Base-by-base conservation (phyloP, 2,113 vertebrate species). In the Sturnira hondurensis region DNA sequence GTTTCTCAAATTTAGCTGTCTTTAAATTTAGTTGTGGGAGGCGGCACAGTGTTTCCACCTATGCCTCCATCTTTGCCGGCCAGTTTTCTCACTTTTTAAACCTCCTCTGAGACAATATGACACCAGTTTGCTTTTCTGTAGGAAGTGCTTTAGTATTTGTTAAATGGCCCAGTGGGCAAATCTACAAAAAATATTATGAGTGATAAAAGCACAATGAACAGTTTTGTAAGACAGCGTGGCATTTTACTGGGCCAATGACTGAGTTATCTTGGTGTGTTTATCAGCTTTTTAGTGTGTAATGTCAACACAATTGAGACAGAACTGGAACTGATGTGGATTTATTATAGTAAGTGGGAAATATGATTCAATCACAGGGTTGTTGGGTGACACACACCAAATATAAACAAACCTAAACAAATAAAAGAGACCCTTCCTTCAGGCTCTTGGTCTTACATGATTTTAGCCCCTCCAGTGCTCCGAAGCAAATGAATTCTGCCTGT, bases 221-320 rank as follows among this genome's bases (percentile, higher is more conserved):
- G 28, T 89, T 94, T 87, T 95, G 10, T 77, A 71, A 97, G 68
- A 65, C 9, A 77, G 43, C 22, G 16, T 86, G 36, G 10, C 47
- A 80, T 96, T 97, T 97, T 92, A 92, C 24, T 90, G 71, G 86
- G 56, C 52, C 76, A 78, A 22, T 67, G 33, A 83, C 70, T 89
- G 31, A 87, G 28, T 91, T 95, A 91, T 93, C 50, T 93, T 45
- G 50, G 33, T 13, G 4, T 90, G 45, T 88, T 92, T 86, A 95
- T 95, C 76, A 96, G 47, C 47, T 89, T 94, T 95, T 93, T 85
- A 90, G n/a, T 92, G 58, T 38, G 33, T 95, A 85, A 74, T 97
- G 91, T 93, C 92, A 98, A 95, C 63, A 90, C 31, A 93, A 70
- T 88, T 84, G 76, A 97, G 90, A 95, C 58, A 95, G 78, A 96